These are phyloP conservation scores for Vidua macroura DNA, from an alignment of 2,113 vertebrate species.

Conservation along the genomic window DNA sequence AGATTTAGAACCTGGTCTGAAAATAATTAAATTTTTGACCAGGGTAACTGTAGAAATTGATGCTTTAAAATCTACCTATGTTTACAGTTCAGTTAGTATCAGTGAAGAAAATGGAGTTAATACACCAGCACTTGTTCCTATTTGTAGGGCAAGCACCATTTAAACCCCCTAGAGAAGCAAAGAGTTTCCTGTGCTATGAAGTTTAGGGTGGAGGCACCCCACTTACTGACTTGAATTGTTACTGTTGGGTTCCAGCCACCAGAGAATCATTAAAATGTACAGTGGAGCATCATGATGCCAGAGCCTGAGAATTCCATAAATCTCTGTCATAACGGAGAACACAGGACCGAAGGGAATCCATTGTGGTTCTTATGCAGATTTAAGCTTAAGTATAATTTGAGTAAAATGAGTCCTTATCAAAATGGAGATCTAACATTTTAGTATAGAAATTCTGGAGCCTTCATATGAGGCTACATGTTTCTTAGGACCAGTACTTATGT, in stretches of 20 bases:
- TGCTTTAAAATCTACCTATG: background rate
- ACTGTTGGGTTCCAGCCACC: background rate
- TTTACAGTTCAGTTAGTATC: background rate
- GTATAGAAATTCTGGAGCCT: background rate
- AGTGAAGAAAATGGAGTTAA: background rate
- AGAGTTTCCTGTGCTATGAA: background rate
- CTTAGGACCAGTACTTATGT: background rate
- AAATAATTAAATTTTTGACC: background rate
- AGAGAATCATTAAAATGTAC: background rate
- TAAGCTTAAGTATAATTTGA: background rate
- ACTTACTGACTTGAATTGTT: background rate
- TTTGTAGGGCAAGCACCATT: background rate
- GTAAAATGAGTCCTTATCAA: background rate
- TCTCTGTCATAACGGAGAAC: background rate
- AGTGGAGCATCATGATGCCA: background rate
- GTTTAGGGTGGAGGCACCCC: background rate
- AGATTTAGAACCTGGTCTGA: background rate
- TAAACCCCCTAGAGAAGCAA: background rate
- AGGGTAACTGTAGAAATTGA: background rate
- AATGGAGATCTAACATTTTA: background rate
- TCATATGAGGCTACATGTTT: background rate
- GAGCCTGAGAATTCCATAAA: background rate
- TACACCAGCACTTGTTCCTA: fast-evolving
- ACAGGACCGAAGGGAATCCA: background rate
- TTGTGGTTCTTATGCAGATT: background rate